phyloP scores from a whole-genome alignment of 1,140 invertebrate genomes.

The Epicauta chinensis region DNA sequence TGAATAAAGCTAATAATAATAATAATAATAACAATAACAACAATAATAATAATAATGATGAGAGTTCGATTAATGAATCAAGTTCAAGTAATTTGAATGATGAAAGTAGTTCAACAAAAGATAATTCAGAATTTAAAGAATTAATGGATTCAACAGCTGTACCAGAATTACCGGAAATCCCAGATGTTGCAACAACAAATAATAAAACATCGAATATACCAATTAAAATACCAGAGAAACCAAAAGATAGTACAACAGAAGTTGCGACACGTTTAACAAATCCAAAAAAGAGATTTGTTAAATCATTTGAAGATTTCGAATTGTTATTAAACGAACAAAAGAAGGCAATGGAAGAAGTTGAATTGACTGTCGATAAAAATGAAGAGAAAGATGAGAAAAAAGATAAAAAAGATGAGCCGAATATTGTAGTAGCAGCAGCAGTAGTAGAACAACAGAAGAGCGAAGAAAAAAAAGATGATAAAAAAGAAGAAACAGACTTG shows the following conservation, averaged over 20 bases:
- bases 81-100: not conserved
- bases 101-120: slow-evolving; percentile 14
- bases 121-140: slow-evolving; percentile 49
- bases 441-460: not conserved
- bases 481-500: not conserved
- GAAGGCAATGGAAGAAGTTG: slow-evolving; percentile 3
- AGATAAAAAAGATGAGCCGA: not conserved
- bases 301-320: slow-evolving; percentile 38
- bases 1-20: slow-evolving; percentile 1
- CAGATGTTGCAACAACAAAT: too few relatives aligned
- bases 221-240: slow-evolving; percentile 41
- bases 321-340: slow-evolving; percentile 16
- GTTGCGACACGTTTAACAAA: slow-evolving; percentile 32
- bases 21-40: not conserved
- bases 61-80: slow-evolving; percentile 7
- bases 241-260: slow-evolving; percentile 16
- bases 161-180: slow-evolving; percentile 45
- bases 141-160: slow-evolving; percentile 50
- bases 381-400: slow-evolving; percentile 18
- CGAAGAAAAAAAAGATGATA: not conserved
- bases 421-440: slow-evolving; percentile 2
- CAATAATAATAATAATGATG: not conserved
- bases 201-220: slow-evolving; percentile 30
- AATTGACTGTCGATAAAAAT: slow-evolving; percentile 5
- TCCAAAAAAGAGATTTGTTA: slow-evolving; percentile 39